Evolutionary conservation across 1,140 invertebrate genomes (phyloP).

Genomic region (Zaprionus taronus): DNA sequence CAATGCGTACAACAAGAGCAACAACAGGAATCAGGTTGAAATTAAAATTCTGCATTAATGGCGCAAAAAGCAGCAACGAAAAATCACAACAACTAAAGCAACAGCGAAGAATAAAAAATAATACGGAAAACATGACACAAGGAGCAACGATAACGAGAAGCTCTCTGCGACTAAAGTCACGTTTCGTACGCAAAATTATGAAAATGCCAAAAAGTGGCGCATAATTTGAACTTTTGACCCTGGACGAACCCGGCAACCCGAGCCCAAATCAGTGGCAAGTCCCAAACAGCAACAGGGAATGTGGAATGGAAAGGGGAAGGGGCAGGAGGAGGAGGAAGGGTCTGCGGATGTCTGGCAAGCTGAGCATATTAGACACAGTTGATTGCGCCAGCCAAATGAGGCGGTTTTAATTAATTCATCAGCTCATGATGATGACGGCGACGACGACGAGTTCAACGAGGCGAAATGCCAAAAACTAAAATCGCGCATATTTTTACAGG

Average conservation of each 20-base stretch:
- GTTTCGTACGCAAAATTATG: constrained; percentile 81
- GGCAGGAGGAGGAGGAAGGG: background rate
- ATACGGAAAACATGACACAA: constrained; percentile 41
- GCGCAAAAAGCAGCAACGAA: constrained; percentile 19
- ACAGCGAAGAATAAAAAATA: background rate
- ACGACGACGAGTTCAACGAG: constrained; percentile 31
- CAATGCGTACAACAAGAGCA: constrained; percentile 57
- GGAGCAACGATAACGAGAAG: constrained; percentile 46
- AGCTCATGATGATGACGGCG: constrained; percentile 11
- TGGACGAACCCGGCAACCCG: constrained; percentile 14
- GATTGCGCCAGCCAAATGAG: constrained; percentile 74
- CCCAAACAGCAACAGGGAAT: background rate
- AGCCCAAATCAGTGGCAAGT: constrained; percentile 21
- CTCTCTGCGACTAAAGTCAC: constrained; percentile 62
- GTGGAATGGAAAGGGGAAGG: too few relatives aligned
- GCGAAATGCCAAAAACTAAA: constrained; percentile 37
- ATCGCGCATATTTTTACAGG: constrained; percentile 50
- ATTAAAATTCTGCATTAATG: constrained; percentile 69
- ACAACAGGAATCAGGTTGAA: constrained; percentile 64
- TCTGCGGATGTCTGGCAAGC: constrained; percentile 17
- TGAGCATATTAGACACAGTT: constrained; percentile 51
- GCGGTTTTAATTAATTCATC: constrained; percentile 81
- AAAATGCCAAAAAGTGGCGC: constrained; percentile 72
- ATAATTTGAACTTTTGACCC: constrained; percentile 65
- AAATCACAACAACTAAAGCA: background rate